Evolutionary conservation across 2,113 vertebrate genomes (phyloP).

Genomic region (Tonatia bakeri): DNA sequence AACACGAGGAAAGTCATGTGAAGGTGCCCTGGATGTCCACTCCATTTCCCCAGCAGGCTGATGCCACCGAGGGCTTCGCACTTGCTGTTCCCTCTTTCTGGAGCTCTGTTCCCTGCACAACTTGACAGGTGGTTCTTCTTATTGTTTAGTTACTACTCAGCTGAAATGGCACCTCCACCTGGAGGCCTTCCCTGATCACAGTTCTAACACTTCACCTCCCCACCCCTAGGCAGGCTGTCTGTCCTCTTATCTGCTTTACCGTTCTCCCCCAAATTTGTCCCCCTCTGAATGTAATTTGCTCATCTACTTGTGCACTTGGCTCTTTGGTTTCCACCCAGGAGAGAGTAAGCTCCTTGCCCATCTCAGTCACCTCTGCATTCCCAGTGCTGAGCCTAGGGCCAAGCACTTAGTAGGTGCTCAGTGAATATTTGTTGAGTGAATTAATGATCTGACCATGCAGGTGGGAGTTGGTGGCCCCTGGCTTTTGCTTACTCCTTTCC

Average conservation of each 20-base stretch:
- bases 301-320: background rate
- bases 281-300: too few species aligned
- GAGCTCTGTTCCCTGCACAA: background rate
- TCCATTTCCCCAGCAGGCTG: background rate
- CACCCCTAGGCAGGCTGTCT: accelerated
- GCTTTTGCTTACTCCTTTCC: background rate
- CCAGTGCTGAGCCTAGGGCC: background rate
- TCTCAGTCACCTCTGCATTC: background rate
- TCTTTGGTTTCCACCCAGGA: background rate
- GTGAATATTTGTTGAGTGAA: background rate
- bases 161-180: background rate
- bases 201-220: accelerated
- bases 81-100: background rate
- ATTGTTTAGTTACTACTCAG: background rate
- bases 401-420: background rate
- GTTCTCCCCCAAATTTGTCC: background rate
- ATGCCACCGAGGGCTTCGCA: background rate
- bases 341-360: background rate
- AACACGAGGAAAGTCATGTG: accelerated
- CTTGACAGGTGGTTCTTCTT: accelerated
- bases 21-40: background rate
- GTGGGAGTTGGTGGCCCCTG: accelerated
- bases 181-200: background rate
- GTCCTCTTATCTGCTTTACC: background rate
- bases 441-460: background rate